These are phyloP conservation scores for Varanus salvator DNA, from an alignment of 2,113 vertebrate genomes.

Conservation along the genomic window DNA sequence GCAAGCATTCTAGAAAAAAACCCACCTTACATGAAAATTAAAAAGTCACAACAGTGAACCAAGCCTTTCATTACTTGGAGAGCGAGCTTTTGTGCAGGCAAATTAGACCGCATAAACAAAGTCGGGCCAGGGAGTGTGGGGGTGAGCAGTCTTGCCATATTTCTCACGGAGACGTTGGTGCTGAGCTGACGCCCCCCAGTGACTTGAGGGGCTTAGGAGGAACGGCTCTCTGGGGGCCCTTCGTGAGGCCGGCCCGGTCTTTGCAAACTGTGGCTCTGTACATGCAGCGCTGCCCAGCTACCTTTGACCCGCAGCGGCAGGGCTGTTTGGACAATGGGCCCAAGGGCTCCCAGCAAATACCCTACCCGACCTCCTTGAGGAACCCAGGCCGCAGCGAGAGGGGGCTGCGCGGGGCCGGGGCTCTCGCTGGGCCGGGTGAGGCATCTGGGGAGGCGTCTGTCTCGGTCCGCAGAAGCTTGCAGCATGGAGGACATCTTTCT, in stretches of 20 bases:
- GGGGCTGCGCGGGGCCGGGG: neutral
- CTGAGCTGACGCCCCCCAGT: neutral
- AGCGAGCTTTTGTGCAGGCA: conserved; percentile 39
- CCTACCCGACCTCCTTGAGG: neutral
- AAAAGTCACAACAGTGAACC: conserved; percentile 65
- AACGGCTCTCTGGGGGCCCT: neutral
- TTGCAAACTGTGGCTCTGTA: too few relatives aligned
- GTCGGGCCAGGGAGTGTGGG: neutral
- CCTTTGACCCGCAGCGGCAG: too few relatives aligned
- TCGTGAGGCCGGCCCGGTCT: neutral
- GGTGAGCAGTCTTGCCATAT: conserved; percentile 3
- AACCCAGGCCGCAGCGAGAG: neutral
- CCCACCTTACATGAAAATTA: neutral
- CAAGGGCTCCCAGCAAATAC: neutral
- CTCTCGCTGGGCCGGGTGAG: too few relatives aligned
- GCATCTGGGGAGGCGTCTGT: too few relatives aligned
- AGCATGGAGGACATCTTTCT: too few relatives aligned
- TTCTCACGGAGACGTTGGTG: neutral
- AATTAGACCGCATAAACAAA: conserved; percentile 50
- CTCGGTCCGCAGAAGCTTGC: too few relatives aligned
- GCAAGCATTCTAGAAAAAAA: neutral
- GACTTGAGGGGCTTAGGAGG: neutral
- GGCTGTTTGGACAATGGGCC: neutral
- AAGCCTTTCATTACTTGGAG: conserved; percentile 48
- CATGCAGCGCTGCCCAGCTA: too few relatives aligned